Evolutionary conservation across 1,140 invertebrate genomes (phyloP), one percentile per base, ranked within the genome.

Genomic region (Daktulosphaira vitifoliae): DNA sequence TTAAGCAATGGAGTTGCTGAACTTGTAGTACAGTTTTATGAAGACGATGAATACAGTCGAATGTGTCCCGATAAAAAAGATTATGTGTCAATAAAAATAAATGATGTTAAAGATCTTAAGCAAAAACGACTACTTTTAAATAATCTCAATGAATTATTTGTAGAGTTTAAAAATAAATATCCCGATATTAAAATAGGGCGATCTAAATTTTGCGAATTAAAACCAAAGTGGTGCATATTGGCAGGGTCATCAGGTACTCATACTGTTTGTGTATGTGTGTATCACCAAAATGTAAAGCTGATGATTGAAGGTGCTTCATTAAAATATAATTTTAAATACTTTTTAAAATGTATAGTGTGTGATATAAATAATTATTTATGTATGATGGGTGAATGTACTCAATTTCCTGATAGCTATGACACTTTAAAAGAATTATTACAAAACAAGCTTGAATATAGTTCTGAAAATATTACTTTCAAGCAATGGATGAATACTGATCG

Each of bases 261-360:
- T 59, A 66, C 67, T 20, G 67, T 69, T 38, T 72, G 69, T 52
- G 67, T 72, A 15, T 72, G 70, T 65, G 29, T 50, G 8, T 53
- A 65, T 26, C 69, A 71, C 65, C 68, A 71, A 54, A 72, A 72
- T 48, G 44, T 69, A 5, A 70, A 69, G 66, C 67, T 71, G 22
- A 69, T 70, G 68, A 67, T 70, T 38, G 25, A 46, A n/a, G n/a
- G n/a, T 44, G 13, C 33, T 13, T 13, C 5, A 37, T 37, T 37
- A 37, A 37, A 37, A 37, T n/a, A 6, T 42, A 42, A n/a, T n/a
- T n/a, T n/a, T 13, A 42, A 42, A 42, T 3, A 42, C 16, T 5
- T 42, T 7, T 3, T 42, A 4, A 6, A 4, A 3, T 3, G 16
- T 6, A 42, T 42, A 6, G 3, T 42, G 3, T 42, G 38, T n/a